Conservation (phyloP, 2,888 invertebrate genomes). For the Brachylomia viminalis region DNA sequence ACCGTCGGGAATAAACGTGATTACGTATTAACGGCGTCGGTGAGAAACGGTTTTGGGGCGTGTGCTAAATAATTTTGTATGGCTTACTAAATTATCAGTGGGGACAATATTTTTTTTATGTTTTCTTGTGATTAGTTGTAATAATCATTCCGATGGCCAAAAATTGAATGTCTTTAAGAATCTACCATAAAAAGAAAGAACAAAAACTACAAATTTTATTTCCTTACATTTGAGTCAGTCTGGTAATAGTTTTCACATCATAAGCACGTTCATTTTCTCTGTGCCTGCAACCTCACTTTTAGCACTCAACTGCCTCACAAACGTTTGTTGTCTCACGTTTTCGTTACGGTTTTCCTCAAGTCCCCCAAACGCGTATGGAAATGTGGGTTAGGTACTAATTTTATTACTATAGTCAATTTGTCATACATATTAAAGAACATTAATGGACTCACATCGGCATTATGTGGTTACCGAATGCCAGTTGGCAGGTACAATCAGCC, state of each 20-base stretch:
- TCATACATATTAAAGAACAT: neutral
- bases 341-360: neutral
- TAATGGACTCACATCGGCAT: neutral
- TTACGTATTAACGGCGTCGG: slow-evolving; percentile 45
- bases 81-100: neutral
- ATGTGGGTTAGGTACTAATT: neutral
- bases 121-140: too few relatives aligned
- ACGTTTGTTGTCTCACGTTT: neutral
- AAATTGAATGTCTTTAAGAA: too few relatives aligned
- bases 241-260: neutral
- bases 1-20: slow-evolving; percentile 48
- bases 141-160: too few relatives aligned
- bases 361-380: neutral
- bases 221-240: neutral
- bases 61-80: slow-evolving; percentile 16
- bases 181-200: too few relatives aligned
- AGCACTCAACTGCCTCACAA: neutral
- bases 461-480: neutral
- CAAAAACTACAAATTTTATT: too few relatives aligned
- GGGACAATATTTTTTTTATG: neutral
- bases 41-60: slow-evolving; percentile 25
- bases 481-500: too few relatives aligned
- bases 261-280: neutral
- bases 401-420: neutral
- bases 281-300: neutral